Conservation (phyloP, 1,140 invertebrate species). For the Monochamus saltuarius region DNA sequence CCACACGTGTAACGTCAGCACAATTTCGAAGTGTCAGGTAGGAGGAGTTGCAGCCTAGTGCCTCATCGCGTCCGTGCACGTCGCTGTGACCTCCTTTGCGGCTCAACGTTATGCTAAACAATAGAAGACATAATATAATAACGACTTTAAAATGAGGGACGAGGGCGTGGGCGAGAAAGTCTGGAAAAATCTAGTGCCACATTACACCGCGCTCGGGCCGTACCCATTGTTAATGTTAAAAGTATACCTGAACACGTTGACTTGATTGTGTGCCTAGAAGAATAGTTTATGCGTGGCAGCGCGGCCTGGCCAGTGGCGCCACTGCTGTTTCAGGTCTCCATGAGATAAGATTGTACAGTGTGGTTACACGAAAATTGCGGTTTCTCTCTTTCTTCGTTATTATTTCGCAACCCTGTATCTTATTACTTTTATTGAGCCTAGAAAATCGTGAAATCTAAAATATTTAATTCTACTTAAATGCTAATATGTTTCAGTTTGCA, state of each 20-base stretch:
- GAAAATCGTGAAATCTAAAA: no score
- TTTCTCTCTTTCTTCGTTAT: no score
- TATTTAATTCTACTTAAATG: no score
- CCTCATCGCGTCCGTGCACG: neutral
- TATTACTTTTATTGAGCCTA: no score
- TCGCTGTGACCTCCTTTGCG: conserved; percentile 15
- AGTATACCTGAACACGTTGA: neutral
- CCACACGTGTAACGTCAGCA: no score
- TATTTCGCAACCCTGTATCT: no score
- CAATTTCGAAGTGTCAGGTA: neutral
- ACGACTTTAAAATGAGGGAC: conserved; percentile 12
- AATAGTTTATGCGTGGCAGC: no score
- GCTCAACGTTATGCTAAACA: conserved; percentile 24
- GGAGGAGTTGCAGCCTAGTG: neutral
- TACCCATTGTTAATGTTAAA: conserved; percentile 10
- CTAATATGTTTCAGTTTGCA: no score
- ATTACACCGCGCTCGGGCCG: neutral
- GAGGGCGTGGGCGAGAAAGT: conserved; percentile 31
- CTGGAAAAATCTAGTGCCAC: conserved; percentile 1
- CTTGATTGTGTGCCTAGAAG: neutral
- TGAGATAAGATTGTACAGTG: no score
- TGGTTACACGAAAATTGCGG: no score
- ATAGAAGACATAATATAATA: conserved; percentile 23
- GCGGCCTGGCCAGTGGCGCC: no score
- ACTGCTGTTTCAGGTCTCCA: no score